phyloP scores from a whole-genome alignment of 1,140 invertebrate species.

The Potamilus streckersoni region DNA sequence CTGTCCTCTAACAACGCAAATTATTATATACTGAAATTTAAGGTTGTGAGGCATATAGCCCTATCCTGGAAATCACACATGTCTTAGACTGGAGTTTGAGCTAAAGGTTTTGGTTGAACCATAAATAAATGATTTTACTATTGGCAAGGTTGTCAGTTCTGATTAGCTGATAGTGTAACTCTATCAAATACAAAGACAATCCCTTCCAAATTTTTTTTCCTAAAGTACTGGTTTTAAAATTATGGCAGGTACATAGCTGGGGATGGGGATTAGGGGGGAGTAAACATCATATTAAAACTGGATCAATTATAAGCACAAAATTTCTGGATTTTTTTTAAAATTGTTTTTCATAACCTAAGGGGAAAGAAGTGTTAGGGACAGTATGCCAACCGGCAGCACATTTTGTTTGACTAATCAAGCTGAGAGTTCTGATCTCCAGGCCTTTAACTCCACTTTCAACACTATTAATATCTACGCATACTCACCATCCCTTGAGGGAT shows the following conservation, averaged over 20 bases:
- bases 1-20: neutral
- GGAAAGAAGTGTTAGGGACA: no score
- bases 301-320: no score
- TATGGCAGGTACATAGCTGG: no score
- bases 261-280: no score
- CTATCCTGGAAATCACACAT: neutral
- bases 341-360: no score
- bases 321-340: no score
- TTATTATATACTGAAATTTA: neutral
- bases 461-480: neutral
- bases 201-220: no score
- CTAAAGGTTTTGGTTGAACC: no score
- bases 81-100: neutral
- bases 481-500: slow-evolving; percentile 74
- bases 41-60: neutral
- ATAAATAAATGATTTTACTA: neutral
- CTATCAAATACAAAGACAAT: neutral
- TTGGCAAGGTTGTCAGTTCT: neutral
- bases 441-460: neutral
- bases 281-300: no score
- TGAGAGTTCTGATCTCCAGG: neutral
- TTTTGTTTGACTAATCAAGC: no score
- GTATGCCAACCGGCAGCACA: no score
- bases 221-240: no score
- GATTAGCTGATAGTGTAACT: neutral